Percentiles rank a stretch among this genome's conserved stretches.
Evolutionary conservation across 1,140 invertebrate genomes (phyloP).

Genomic region (Heliconius nattereri): DNA sequence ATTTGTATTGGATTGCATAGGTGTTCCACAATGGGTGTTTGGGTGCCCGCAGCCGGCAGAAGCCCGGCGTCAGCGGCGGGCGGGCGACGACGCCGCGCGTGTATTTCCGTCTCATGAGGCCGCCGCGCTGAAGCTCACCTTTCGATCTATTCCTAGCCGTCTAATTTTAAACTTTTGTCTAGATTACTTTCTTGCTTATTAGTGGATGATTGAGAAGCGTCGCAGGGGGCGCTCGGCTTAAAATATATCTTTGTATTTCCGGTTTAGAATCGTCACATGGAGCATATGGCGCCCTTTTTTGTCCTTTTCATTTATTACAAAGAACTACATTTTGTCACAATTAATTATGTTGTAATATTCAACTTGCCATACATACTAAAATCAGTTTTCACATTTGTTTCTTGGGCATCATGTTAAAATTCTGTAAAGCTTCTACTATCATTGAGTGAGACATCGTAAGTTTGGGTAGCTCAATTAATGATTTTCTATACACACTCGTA

Average conservation of each 20-base stretch:
- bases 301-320: background rate
- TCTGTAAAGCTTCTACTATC: background rate
- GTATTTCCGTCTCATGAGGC: slow-evolving; percentile 75
- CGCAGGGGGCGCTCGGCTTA: slow-evolving; percentile 70
- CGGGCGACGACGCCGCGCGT: slow-evolving; percentile 50
- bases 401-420: background rate
- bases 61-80: slow-evolving; percentile 35
- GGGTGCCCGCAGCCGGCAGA: slow-evolving; percentile 26
- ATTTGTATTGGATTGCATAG: background rate
- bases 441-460: background rate
- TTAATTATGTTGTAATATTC: background rate
- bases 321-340: background rate
- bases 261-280: slow-evolving; percentile 44
- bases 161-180: slow-evolving; percentile 79
- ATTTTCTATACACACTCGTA: background rate
- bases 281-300: slow-evolving; percentile 4
- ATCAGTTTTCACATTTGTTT: background rate
- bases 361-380: background rate
- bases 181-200: slow-evolving; percentile 78
- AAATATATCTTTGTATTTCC: slow-evolving; percentile 71
- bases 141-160: slow-evolving; percentile 73
- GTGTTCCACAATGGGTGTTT: background rate
- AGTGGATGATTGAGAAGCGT: slow-evolving; percentile 77
- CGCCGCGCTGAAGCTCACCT: slow-evolving; percentile 74
- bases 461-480: background rate